Percentiles rank a stretch among this genome's conserved stretches.
Conservation (phyloP, 2,113 vertebrate species). For the Python bivittatus region DNA sequence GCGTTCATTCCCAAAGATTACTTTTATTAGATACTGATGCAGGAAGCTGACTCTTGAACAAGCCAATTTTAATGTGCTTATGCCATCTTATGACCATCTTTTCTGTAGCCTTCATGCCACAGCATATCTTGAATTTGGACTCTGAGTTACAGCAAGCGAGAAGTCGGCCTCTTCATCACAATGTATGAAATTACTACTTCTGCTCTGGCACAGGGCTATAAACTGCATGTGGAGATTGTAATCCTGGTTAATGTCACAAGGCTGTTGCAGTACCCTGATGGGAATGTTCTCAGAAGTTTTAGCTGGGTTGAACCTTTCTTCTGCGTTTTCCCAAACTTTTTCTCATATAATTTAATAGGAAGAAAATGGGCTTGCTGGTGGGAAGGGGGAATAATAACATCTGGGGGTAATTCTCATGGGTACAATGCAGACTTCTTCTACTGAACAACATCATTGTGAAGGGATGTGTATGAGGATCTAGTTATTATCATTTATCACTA, state of each 20-base stretch:
- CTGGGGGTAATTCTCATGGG: too few species aligned
- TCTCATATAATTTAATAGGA: neutral
- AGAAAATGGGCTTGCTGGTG: neutral
- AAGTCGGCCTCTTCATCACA: neutral
- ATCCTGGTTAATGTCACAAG: neutral
- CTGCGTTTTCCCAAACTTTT: neutral
- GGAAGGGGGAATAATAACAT: too few species aligned
- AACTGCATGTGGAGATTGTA: neutral
- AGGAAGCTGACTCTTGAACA: too few species aligned
- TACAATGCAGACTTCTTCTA: too few species aligned
- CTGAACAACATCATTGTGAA: too few species aligned
- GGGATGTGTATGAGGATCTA: too few species aligned
- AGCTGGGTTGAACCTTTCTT: neutral
- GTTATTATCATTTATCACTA: too few species aligned
- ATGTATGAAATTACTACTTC: neutral
- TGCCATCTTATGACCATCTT: neutral
- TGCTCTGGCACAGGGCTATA: neutral
- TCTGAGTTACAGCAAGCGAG: neutral
- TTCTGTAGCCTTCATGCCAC: neutral
- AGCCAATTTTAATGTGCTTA: neutral
- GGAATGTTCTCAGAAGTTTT: neutral
- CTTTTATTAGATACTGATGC: neutral
- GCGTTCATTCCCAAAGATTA: neutral
- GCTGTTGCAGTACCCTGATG: neutral
- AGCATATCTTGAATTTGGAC: neutral